These are phyloP conservation scores for Antedon bifida DNA, from an alignment of 35 echinoderm and acorn worm species.

Conservation along the genomic window DNA sequence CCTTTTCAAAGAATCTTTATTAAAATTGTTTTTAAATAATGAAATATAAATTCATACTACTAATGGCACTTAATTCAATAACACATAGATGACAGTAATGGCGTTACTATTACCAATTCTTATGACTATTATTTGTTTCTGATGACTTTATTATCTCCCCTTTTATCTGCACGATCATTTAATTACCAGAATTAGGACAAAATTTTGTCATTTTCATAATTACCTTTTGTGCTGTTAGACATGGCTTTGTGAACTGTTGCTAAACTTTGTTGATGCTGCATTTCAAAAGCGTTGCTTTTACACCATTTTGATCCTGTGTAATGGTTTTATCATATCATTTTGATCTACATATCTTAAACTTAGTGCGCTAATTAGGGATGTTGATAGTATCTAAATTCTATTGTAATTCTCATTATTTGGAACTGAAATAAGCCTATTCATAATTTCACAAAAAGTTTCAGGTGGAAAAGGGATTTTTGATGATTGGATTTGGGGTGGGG, in stretches of 20 bases:
- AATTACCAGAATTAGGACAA: neutral
- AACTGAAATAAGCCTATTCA: too few species aligned
- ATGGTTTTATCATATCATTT: neutral
- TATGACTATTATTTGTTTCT: neutral
- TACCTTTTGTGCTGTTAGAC: neutral
- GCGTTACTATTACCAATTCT: neutral
- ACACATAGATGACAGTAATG: neutral
- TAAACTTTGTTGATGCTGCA: neutral
- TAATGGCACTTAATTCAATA: neutral
- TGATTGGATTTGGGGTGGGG: too few species aligned
- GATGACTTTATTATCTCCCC: neutral
- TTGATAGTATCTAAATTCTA: neutral
- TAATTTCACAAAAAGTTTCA: too few species aligned
- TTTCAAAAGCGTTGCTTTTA: neutral
- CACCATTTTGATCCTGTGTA: neutral
- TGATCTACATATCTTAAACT: neutral
- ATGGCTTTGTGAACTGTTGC: neutral
- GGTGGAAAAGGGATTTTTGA: too few species aligned
- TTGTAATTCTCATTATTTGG: neutral
- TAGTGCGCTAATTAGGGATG: neutral
- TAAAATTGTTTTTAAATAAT: too few species aligned
- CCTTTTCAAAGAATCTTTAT: too few species aligned
- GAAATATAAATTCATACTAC: too few species aligned
- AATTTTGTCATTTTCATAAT: neutral
- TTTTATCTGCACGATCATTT: neutral